Conservation (phyloP, 2,797 vertebrate species). For the Delichon dasypus region DNA sequence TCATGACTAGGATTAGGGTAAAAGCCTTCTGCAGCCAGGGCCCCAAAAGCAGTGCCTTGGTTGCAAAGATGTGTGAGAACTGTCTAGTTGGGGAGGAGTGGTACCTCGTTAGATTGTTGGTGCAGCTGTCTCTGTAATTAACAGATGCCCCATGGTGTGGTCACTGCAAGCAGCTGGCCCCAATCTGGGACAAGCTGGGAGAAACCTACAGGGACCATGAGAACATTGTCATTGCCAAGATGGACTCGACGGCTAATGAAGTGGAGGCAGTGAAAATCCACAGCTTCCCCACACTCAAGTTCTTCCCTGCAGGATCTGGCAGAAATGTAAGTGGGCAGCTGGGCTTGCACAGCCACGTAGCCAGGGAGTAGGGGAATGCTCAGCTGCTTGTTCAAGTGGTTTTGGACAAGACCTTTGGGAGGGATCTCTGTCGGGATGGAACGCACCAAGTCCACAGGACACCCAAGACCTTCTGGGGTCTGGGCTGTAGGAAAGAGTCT, state of each 20-base stretch:
- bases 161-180: conserved; percentile 96
- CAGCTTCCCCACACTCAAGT: conserved; percentile 97
- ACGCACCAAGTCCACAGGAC: not conserved
- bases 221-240: conserved; percentile 89
- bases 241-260: conserved; percentile 97
- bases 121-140: not conserved
- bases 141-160: conserved; percentile 98
- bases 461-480: not conserved
- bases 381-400: not conserved
- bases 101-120: not conserved
- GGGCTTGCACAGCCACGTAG: accelerated
- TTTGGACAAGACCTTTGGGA: not conserved
- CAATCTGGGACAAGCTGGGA: conserved; percentile 96
- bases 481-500: not conserved
- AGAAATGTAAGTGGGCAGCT: conserved; percentile 77
- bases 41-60: not conserved
- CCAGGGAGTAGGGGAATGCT: not conserved
- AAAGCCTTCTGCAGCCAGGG: not conserved
- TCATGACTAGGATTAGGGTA: not conserved
- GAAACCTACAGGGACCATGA: conserved; percentile 87
- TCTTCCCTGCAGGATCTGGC: conserved; percentile 89
- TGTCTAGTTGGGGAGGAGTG: not conserved
- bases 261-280: conserved; percentile 94
- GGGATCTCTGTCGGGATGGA: not conserved
- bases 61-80: not conserved